These are phyloP conservation scores for Cydia splendana DNA, from an alignment of 1,140 invertebrate species.

Conservation along the genomic window DNA sequence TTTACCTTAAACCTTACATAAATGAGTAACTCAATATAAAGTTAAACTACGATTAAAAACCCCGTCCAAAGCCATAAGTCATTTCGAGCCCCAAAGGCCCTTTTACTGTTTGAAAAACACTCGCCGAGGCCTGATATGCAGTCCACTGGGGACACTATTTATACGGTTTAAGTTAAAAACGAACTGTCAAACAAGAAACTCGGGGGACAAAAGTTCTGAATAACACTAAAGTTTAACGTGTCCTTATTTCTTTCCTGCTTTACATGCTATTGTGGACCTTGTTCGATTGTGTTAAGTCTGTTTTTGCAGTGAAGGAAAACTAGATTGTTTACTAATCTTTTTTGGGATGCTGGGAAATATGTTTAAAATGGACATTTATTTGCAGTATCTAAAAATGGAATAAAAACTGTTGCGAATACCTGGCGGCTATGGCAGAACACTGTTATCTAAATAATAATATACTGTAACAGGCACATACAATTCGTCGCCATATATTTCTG, in stretches of 20 bases:
- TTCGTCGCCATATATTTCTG: too few species aligned
- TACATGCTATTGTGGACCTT: neutral
- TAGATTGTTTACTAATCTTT: conserved; percentile 2
- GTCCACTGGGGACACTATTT: conserved; percentile 60
- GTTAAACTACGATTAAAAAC: neutral
- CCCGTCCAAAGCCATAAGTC: neutral
- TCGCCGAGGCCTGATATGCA: conserved; percentile 52
- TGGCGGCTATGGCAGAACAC: neutral
- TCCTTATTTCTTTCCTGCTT: conserved; percentile 56
- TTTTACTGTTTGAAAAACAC: conserved; percentile 61
- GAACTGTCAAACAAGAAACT: conserved; percentile 65
- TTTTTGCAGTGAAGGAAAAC: neutral
- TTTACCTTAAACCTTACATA: too few species aligned
- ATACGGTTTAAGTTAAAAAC: conserved; percentile 63
- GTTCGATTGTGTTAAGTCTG: neutral
- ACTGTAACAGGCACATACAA: too few species aligned
- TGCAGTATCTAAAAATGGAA: neutral
- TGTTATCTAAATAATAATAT: neutral
- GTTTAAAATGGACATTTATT: neutral
- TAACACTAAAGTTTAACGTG: conserved; percentile 56
- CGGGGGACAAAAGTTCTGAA: conserved; percentile 57
- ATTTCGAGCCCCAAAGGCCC: conserved; percentile 37
- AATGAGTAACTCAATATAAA: too few species aligned
- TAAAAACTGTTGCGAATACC: neutral
- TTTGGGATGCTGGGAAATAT: conserved; percentile 1